Conservation (phyloP, 2,113 vertebrate species). For the Buteo buteo region DNA sequence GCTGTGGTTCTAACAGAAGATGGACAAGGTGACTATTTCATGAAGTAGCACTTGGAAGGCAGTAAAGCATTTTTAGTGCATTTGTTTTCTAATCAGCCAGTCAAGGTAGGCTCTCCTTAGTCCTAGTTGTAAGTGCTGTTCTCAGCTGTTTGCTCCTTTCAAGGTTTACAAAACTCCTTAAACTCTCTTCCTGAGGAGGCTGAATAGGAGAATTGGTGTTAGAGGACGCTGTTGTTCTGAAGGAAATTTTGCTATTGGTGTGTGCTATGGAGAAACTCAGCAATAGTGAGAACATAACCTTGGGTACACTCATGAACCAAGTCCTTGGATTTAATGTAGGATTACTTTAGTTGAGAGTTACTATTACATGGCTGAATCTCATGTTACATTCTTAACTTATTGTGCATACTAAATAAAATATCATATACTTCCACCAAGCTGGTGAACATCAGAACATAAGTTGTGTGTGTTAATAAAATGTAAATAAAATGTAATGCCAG, state of each 20-base stretch:
- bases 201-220: background rate
- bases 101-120: background rate
- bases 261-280: background rate
- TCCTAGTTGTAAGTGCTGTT: background rate
- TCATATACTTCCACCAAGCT: background rate
- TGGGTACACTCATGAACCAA: background rate
- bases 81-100: background rate
- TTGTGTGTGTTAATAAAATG: background rate
- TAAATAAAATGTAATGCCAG: background rate
- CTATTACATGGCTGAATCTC: background rate
- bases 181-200: background rate
- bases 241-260: background rate
- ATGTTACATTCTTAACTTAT: background rate
- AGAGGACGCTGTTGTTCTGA: background rate
- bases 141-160: background rate
- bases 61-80: background rate
- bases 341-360: background rate
- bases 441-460: background rate
- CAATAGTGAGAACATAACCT: accelerated
- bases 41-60: background rate
- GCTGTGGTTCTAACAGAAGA: background rate
- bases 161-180: background rate
- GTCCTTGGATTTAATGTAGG: background rate
- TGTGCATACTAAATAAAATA: background rate
- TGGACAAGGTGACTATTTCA: background rate